Evolutionary conservation across 2,888 invertebrate species (phyloP).

Genomic region (Agrochola lychnidis): DNA sequence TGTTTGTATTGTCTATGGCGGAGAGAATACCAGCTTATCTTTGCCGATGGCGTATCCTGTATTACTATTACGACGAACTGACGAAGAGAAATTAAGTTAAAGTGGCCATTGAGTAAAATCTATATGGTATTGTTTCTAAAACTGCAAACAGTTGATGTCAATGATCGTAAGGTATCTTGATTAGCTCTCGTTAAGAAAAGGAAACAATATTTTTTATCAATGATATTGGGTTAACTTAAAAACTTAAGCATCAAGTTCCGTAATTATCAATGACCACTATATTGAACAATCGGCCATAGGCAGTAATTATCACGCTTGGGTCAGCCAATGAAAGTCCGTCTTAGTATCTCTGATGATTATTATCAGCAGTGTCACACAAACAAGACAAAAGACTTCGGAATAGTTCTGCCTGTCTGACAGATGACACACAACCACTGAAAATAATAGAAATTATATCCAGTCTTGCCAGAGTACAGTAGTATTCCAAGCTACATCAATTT

Average conservation of each 20-base stretch:
- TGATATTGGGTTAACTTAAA: too few species aligned
- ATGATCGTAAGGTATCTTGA: neutral
- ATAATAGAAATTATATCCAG: too few species aligned
- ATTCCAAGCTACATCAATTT: neutral
- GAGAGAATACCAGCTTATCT: slow-evolving; percentile 17
- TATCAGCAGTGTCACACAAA: too few species aligned
- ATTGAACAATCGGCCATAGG: too few species aligned
- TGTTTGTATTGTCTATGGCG: slow-evolving; percentile 23
- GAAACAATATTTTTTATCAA: slow-evolving; percentile 2
- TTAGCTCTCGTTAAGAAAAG: neutral
- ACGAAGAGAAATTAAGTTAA: slow-evolving; percentile 19
- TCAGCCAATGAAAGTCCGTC: too few species aligned
- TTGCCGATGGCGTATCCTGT: slow-evolving; percentile 20
- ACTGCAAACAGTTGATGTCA: neutral
- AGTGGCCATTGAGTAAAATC: slow-evolving; percentile 17
- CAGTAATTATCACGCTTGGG: too few species aligned
- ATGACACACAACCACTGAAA: too few species aligned
- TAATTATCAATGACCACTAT: too few species aligned
- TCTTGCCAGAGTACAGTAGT: too few species aligned
- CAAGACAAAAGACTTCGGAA: too few species aligned
- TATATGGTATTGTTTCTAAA: slow-evolving; percentile 16
- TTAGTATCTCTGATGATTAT: too few species aligned
- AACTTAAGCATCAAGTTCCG: neutral
- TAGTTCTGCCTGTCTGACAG: too few species aligned
- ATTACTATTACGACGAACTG: slow-evolving; percentile 14